Evolutionary conservation across 92 coral and sea anemone species (phyloP).

Genomic region (Parazoanthus atlanticus): DNA sequence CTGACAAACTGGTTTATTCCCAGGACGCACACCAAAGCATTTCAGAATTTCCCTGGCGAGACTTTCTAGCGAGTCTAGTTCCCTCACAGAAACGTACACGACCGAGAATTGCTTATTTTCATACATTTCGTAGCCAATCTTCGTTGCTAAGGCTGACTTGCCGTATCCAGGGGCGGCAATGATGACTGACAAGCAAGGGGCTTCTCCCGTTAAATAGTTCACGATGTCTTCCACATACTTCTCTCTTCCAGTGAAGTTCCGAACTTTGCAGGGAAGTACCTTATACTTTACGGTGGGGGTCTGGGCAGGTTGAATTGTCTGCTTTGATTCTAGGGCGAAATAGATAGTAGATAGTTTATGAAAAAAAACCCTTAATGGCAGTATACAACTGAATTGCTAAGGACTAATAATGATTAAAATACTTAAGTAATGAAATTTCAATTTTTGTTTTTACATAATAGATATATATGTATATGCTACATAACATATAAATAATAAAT

Average conservation of each 20-base stretch:
- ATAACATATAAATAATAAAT: too few relatives aligned
- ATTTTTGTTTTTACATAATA: too few relatives aligned
- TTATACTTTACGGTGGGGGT: too few relatives aligned
- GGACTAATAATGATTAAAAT: too few relatives aligned
- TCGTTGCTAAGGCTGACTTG: constrained; percentile 57
- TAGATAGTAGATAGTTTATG: too few relatives aligned
- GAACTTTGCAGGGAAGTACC: constrained; percentile 47
- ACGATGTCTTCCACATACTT: constrained; percentile 23
- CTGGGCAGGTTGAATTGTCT: too few relatives aligned
- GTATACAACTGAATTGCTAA: too few relatives aligned
- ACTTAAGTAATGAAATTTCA: too few relatives aligned
- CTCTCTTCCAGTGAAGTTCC: constrained; percentile 67
- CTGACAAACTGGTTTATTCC: constrained; percentile 49
- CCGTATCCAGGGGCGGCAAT: constrained; percentile 80
- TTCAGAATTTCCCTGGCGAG: constrained; percentile 60
- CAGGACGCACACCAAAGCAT: constrained; percentile 13
- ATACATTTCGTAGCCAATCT: constrained; percentile 52
- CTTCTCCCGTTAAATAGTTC: background rate
- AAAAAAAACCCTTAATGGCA: too few relatives aligned
- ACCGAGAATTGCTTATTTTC: constrained; percentile 40
- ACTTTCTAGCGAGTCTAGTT: constrained; percentile 1
- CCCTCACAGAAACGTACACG: constrained; percentile 50
- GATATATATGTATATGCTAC: too few relatives aligned
- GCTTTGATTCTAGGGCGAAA: too few relatives aligned
- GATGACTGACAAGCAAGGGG: constrained; percentile 32